Conservation (phyloP, 2,113 vertebrate genomes). For the Cyanoliseus patagonus region DNA sequence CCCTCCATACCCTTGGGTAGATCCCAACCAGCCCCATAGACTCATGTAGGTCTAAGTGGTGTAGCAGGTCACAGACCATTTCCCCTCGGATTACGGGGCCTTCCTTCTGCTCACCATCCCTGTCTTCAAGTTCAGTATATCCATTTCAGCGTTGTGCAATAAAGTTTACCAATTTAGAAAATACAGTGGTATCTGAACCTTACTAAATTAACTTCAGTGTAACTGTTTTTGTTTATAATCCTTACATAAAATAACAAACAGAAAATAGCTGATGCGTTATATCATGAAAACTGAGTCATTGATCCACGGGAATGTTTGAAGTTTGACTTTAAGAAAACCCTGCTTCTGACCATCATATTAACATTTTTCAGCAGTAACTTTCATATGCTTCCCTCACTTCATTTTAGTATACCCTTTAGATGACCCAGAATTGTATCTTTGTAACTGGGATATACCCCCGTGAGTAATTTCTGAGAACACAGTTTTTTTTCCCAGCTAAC, state of each 20-base stretch:
- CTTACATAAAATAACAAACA: neutral
- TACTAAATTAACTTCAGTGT: neutral
- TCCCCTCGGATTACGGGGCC: neutral
- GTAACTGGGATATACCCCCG: neutral
- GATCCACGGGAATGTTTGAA: neutral
- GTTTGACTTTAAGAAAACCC: neutral
- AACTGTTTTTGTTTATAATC: neutral
- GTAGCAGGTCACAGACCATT: neutral
- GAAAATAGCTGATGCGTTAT: neutral
- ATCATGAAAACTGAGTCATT: neutral
- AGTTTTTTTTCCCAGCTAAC: neutral
- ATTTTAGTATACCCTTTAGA: neutral
- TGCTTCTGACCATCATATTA: neutral
- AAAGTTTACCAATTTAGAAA: neutral
- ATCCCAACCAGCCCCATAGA: neutral
- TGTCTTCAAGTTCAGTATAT: neutral
- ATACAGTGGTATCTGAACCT: neutral
- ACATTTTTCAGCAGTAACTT: conserved; percentile 25
- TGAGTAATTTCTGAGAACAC: neutral
- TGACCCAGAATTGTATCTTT: neutral
- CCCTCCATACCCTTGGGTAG: neutral
- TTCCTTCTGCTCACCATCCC: neutral
- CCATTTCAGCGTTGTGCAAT: neutral
- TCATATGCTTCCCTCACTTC: neutral
- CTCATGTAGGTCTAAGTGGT: neutral